phyloP scores from a whole-genome alignment of 2,888 invertebrate genomes.

The Microctonus brassicae region DNA sequence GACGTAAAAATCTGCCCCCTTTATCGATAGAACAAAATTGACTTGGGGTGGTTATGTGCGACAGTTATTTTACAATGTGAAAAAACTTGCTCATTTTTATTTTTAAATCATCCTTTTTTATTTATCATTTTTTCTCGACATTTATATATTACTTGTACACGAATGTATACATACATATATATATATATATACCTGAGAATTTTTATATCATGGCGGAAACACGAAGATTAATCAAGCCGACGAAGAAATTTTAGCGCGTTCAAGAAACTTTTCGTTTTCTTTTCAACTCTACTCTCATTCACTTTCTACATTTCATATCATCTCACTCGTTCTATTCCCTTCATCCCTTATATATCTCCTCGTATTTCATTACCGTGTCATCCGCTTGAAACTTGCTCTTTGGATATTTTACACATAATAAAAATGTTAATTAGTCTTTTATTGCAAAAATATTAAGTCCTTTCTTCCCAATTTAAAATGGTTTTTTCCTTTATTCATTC shows the following conservation, averaged over 20 bases:
- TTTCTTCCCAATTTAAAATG: background rate
- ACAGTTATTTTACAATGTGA: background rate
- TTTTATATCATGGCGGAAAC: conserved; percentile 35
- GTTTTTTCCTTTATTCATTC: background rate
- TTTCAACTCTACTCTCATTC: background rate
- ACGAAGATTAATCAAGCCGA: conserved; percentile 47
- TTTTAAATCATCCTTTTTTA: too few relatives aligned
- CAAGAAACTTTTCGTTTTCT: conserved; percentile 27
- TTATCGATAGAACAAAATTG: background rate
- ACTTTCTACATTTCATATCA: conserved; percentile 29
- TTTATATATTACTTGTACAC: too few relatives aligned
- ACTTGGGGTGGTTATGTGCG: background rate
- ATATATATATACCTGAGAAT: conserved; percentile 20
- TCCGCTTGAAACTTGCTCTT: conserved; percentile 22
- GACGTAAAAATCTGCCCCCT: background rate
- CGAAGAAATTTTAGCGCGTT: conserved; percentile 48
- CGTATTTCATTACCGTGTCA: conserved; percentile 31
- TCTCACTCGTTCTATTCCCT: conserved; percentile 26
- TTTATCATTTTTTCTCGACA: background rate
- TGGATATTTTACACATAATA: conserved; percentile 8
- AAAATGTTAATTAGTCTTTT: conserved; percentile 19
- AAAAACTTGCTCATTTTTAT: background rate
- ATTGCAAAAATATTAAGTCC: background rate
- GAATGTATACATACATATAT: background rate
- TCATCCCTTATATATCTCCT: conserved; percentile 32